Base-by-base conservation (phyloP, 2,113 vertebrate species). In the Gymnocephalus cernua region DNA sequence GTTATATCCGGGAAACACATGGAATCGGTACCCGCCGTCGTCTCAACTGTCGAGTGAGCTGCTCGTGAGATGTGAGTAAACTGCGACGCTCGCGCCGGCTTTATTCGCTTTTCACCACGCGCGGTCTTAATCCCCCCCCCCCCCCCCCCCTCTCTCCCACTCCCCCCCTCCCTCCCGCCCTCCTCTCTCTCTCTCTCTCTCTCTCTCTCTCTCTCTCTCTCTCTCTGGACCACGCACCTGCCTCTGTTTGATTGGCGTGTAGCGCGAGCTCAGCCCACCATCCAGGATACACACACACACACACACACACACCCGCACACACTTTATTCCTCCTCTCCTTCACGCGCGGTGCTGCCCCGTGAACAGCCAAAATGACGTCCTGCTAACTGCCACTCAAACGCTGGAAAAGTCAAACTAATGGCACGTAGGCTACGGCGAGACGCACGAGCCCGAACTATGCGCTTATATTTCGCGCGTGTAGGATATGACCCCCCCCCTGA, bases 161-260 rank as follows among this genome's bases (percentile, higher is more conserved):
- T 45, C 54, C 19, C 74, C 32, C 73, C 48, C 66, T 5, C 67
- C 35, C 86, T 45, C 78, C 45, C 80, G 16, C 61, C 13, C 48
- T 14, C 87, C 82, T 50, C 66, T 35, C 53, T 48, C 73, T 44
- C 80, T 71, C 72, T 15, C 70, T 19, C 50, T 4, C 48, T 38
- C 54, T 4, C 83, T 77, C 77, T 58, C 61, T 45, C 62, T 19
- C 78, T 15, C 54, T 25, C 63, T 14, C 66, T 41, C 74, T 73
- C 57, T 54, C 67, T 70, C 67, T 6, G 38, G 38, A 54, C 62
- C 51, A 50, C 69, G 50, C 77, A 80, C 86, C 83, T 88, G 82
- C 84, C 79, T 81, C 32, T 77, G 83, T 84, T 88, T 95, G 94
- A 95, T 94, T 95, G 94, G 93, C 90, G 91, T 89, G 91, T 59